Conservation (phyloP, 2,797 vertebrate genomes). For the Salarias fasciatus region DNA sequence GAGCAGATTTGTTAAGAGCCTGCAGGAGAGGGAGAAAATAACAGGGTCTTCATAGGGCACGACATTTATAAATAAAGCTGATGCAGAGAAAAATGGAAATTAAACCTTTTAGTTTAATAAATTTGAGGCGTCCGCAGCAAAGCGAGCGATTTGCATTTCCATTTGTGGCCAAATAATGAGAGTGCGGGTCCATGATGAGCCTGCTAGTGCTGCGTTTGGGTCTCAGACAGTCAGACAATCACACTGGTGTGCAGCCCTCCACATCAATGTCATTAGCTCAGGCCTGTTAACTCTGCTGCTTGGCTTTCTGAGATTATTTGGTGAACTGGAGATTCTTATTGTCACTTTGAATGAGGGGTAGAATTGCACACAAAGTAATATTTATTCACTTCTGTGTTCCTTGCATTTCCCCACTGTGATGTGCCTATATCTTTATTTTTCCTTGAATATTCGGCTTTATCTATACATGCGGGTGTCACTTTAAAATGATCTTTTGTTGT, state of each 20-base stretch:
- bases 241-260: constrained; percentile 73
- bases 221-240: constrained; percentile 81
- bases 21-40: constrained; percentile 97
- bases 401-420: constrained; percentile 19
- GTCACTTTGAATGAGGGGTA: constrained; percentile 42
- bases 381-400: constrained; percentile 31
- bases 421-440: constrained; percentile 11
- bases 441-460: constrained; percentile 50
- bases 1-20: constrained; percentile 99
- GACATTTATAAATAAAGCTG: constrained; percentile 99
- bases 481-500: constrained; percentile 49
- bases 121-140: constrained; percentile 91
- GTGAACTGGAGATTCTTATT: constrained; percentile 59
- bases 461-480: constrained; percentile 50
- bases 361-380: constrained; percentile 29
- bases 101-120: constrained; percentile 99
- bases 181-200: constrained; percentile 81
- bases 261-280: constrained; percentile 78
- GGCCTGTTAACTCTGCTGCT: constrained; percentile 73
- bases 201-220: constrained; percentile 76
- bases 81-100: constrained; percentile 99
- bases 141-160: constrained; percentile 97
- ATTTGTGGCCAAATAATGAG: constrained; percentile 92
- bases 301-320: constrained; percentile 68
- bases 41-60: constrained; percentile 97